Conservation (phyloP, 2,888 invertebrate species). For the Leptinotarsa haldemani region DNA sequence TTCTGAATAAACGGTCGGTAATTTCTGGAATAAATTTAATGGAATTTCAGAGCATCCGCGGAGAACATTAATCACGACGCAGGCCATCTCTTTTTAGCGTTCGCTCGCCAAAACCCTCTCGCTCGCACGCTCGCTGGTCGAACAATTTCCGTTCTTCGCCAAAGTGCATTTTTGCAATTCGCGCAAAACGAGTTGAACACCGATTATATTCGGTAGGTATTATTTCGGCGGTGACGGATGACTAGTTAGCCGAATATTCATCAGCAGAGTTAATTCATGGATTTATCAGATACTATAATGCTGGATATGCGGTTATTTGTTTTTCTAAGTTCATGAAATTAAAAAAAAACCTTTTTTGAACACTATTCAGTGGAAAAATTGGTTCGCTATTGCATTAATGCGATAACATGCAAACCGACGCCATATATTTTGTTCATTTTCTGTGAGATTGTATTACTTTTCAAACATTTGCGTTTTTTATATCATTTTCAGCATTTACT, state of each 20-base stretch:
- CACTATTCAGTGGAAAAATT: too few relatives aligned
- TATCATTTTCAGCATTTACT: too few relatives aligned
- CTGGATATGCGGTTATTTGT: neutral
- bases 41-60: constrained; percentile 16
- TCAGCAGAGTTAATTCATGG: neutral
- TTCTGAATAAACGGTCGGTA: constrained; percentile 19
- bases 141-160: constrained; percentile 15
- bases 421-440: too few relatives aligned
- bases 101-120: neutral
- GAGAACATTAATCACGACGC: constrained; percentile 17
- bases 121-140: neutral
- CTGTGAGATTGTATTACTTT: too few relatives aligned
- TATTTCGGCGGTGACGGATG: constrained; percentile 12
- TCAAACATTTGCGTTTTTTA: too few relatives aligned
- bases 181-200: neutral
- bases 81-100: neutral
- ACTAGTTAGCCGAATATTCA: neutral
- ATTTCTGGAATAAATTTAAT: constrained; percentile 19
- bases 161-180: constrained; percentile 16
- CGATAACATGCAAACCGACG: too few relatives aligned
- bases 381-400: too few relatives aligned
- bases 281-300: neutral
- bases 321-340: too few relatives aligned
- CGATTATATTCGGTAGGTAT: constrained; percentile 15
- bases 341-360: too few relatives aligned